Evolutionary conservation across 2,888 invertebrate genomes (phyloP).

Genomic region (Geophilus truncorum): DNA sequence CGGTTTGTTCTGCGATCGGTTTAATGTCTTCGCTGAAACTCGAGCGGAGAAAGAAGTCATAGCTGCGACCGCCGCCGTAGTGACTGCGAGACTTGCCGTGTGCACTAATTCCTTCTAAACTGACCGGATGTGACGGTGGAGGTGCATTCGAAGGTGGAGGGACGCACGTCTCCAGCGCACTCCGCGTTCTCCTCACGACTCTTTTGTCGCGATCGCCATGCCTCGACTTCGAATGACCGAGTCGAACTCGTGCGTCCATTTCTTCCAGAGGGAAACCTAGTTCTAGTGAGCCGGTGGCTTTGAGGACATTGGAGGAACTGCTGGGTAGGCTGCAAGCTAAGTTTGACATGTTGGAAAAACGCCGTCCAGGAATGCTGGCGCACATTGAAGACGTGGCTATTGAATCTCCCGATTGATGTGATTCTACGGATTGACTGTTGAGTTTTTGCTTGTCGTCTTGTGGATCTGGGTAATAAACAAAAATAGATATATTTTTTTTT

Average conservation of each 20-base stretch:
- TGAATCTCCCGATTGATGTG: slow-evolving; percentile 30
- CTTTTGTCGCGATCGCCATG: slow-evolving; percentile 33
- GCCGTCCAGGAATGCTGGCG: slow-evolving; percentile 37
- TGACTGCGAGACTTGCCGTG: slow-evolving; percentile 30
- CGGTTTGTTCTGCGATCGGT: slow-evolving; percentile 78
- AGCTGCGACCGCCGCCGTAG: slow-evolving; percentile 35
- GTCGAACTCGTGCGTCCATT: slow-evolving; percentile 32
- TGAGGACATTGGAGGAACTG: slow-evolving; percentile 31
- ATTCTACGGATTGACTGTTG: slow-evolving; percentile 1
- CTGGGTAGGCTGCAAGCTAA: slow-evolving; percentile 39
- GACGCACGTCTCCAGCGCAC: slow-evolving; percentile 44
- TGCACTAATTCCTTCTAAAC: slow-evolving; percentile 41
- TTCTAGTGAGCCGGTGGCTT: slow-evolving; percentile 57
- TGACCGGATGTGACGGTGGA: slow-evolving; percentile 43
- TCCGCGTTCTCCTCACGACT: slow-evolving; percentile 44
- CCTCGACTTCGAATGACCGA: slow-evolving; percentile 25
- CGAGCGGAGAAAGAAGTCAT: slow-evolving; percentile 39
- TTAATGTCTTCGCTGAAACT: slow-evolving; percentile 69
- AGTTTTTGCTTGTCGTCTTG: slow-evolving; percentile 29
- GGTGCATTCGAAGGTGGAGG: slow-evolving; percentile 38
- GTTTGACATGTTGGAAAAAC: slow-evolving; percentile 42
- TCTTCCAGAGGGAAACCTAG: slow-evolving; percentile 57
- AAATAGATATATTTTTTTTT: too few species aligned
- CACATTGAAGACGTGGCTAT: slow-evolving; percentile 29
- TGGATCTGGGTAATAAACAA: too few species aligned